Conservation (phyloP, 2,888 invertebrate genomes). For the Phanerotoma sp. region DNA sequence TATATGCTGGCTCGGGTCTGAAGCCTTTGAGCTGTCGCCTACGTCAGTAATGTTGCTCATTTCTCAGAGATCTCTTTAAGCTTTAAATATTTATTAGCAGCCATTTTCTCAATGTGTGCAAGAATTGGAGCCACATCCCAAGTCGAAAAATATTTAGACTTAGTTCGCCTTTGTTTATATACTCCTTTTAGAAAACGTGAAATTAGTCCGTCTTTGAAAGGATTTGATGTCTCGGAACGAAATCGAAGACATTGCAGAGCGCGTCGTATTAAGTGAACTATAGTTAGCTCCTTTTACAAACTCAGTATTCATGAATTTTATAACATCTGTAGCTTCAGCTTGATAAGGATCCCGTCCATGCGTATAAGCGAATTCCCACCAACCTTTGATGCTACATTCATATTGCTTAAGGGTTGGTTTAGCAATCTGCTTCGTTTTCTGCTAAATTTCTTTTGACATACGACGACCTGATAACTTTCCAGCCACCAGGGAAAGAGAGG, state of each 20-base stretch:
- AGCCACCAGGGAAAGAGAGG: slow-evolving; percentile 19
- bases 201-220: slow-evolving; percentile 2
- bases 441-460: slow-evolving; percentile 13
- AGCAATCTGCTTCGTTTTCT: slow-evolving; percentile 22
- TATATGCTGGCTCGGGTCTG: slow-evolving; percentile 29
- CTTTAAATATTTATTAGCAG: neutral
- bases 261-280: slow-evolving; percentile 25
- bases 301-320: slow-evolving; percentile 24
- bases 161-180: slow-evolving; percentile 10
- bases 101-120: neutral
- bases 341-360: neutral
- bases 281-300: slow-evolving; percentile 23
- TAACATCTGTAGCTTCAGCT: neutral
- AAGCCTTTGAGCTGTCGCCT: slow-evolving; percentile 30
- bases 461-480: slow-evolving; percentile 15
- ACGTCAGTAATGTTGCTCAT: slow-evolving; percentile 26
- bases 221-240: slow-evolving; percentile 13
- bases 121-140: slow-evolving; percentile 9
- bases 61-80: slow-evolving; percentile 20
- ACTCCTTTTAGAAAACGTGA: slow-evolving; percentile 20
- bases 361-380: slow-evolving; percentile 29
- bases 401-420: slow-evolving; percentile 34
- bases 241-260: slow-evolving; percentile 25
- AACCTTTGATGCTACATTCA: slow-evolving; percentile 27
- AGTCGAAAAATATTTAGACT: slow-evolving; percentile 19